These are phyloP conservation scores for Nomada fucata DNA, from an alignment of 2,888 invertebrate species.

Conservation along the genomic window DNA sequence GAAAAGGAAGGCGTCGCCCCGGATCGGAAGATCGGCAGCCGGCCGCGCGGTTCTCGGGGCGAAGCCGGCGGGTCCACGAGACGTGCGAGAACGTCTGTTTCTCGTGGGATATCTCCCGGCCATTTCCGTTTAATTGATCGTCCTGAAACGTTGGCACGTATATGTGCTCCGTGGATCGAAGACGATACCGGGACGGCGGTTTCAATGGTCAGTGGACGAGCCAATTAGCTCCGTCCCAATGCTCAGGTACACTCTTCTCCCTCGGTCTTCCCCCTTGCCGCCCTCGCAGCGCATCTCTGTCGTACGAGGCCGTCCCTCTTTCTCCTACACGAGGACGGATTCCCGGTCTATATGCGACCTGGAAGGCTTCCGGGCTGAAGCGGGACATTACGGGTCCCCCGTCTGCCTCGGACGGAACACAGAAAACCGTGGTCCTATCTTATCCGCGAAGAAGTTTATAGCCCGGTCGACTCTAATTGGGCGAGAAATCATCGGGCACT, in stretches of 20 bases:
- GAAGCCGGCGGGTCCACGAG: conserved; percentile 57
- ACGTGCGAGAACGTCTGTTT: conserved; percentile 77
- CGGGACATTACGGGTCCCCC: conserved; percentile 70
- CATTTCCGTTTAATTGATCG: conserved; percentile 80
- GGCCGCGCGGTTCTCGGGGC: conserved; percentile 37
- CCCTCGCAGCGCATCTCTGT: conserved; percentile 17
- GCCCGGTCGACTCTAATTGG: conserved; percentile 84
- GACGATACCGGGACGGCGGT: conserved; percentile 71
- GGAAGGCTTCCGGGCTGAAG: conserved; percentile 78
- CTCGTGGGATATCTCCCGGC: conserved; percentile 74
- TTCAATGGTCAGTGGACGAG: conserved; percentile 81
- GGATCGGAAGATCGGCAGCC: conserved; percentile 11
- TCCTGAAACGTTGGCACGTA: conserved; percentile 75
- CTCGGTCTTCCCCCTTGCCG: conserved; percentile 50
- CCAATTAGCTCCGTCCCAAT: conserved; percentile 82
- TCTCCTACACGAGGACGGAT: conserved; percentile 43
- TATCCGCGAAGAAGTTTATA: conserved; percentile 83
- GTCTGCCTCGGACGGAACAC: conserved; percentile 68
- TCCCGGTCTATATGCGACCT: conserved; percentile 74
- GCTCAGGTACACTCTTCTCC: conserved; percentile 73
- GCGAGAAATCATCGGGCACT: conserved; percentile 84
- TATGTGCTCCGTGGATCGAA: conserved; percentile 74
- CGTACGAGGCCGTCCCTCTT: conserved; percentile 21
- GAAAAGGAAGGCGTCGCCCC: conserved; percentile 12
- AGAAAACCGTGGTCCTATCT: conserved; percentile 81